Evolutionary conservation across 2,888 invertebrate species (phyloP).

Genomic region (Pandemis corylana): DNA sequence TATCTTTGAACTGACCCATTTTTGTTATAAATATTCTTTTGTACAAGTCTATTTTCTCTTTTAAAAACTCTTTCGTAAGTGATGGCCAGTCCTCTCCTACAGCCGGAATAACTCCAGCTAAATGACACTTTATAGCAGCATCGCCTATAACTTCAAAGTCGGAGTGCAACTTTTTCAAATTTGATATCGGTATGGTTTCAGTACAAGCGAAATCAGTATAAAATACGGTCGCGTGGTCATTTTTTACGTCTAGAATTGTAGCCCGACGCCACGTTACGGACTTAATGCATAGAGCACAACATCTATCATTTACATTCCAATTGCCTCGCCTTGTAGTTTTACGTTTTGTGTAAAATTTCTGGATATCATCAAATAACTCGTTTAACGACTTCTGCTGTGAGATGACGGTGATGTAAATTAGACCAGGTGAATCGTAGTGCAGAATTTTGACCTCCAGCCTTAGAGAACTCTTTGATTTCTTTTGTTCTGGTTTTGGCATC

Average conservation of each 20-base stretch:
- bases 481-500: neutral
- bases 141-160: conserved; percentile 71
- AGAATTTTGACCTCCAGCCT: conserved; percentile 49
- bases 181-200: conserved; percentile 60
- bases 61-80: conserved; percentile 70
- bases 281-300: conserved; percentile 56
- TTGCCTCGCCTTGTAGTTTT: conserved; percentile 24
- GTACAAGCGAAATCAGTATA: conserved; percentile 84
- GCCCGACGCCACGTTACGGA: conserved; percentile 83
- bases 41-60: conserved; percentile 65
- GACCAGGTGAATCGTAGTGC: conserved; percentile 67
- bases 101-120: conserved; percentile 78
- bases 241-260: conserved; percentile 52
- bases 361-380: conserved; percentile 66
- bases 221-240: conserved; percentile 67
- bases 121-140: conserved; percentile 83
- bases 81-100: conserved; percentile 24
- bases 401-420: conserved; percentile 77
- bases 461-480: neutral
- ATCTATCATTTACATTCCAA: conserved; percentile 68
- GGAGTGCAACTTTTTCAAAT: conserved; percentile 74
- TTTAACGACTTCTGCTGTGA: conserved; percentile 56
- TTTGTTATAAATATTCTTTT: conserved; percentile 67
- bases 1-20: conserved; percentile 54
- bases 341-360: conserved; percentile 64